Evolutionary conservation across 2,888 invertebrate species (phyloP).

Genomic region (Agonopterix arenella): DNA sequence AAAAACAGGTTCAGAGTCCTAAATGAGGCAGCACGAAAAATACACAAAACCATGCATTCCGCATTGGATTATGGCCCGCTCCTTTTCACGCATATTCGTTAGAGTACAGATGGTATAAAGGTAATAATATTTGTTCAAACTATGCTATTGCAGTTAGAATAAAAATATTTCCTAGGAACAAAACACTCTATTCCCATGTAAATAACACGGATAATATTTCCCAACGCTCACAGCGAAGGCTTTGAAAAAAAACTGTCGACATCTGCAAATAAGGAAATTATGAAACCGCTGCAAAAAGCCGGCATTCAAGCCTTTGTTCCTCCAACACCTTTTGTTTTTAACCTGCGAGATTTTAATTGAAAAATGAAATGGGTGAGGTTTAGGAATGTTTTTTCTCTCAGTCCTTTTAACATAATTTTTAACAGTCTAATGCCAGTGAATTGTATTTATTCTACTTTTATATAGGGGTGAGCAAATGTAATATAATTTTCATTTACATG

Average conservation of each 20-base stretch:
- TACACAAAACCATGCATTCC: too few species aligned
- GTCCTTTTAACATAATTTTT: not conserved
- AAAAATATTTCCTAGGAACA: not conserved
- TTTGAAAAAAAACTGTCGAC: conserved; percentile 45
- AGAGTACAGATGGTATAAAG: too few species aligned
- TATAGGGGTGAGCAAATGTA: too few species aligned
- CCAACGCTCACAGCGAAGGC: conserved; percentile 21
- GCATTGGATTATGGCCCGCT: too few species aligned
- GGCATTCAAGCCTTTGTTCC: conserved; percentile 52
- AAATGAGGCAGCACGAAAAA: too few species aligned
- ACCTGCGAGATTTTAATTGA: conserved; percentile 54
- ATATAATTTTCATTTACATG: too few species aligned
- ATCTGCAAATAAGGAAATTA: conserved; percentile 67
- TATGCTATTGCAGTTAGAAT: too few species aligned
- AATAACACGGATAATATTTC: conserved; percentile 33
- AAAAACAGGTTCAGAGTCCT: too few species aligned
- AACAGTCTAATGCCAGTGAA: too few species aligned
- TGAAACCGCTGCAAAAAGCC: conserved; percentile 51
- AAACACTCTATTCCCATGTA: conserved; percentile 36
- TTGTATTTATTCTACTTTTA: too few species aligned
- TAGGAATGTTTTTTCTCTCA: not conserved
- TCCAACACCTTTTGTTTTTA: conserved; percentile 52
- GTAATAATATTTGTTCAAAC: too few species aligned
- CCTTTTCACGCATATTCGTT: too few species aligned
- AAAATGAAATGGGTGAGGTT: conserved; percentile 39